These are phyloP conservation scores for Micrasema minimum DNA, from an alignment of 1,140 invertebrate species.

Conservation along the genomic window DNA sequence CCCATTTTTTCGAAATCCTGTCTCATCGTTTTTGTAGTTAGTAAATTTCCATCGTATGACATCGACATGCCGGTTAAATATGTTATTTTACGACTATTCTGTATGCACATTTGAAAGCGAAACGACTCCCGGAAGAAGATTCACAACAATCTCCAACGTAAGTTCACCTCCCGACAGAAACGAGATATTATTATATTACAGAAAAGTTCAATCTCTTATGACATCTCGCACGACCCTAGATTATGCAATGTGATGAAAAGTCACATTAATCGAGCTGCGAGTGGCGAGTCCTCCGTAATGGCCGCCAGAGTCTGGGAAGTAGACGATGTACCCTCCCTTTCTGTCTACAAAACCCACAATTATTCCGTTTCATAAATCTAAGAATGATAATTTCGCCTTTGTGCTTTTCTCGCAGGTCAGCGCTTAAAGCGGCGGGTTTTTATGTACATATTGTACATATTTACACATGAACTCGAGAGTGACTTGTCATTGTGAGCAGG, in stretches of 20 bases:
- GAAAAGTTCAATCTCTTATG: constrained; percentile 31
- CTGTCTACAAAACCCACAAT: neutral
- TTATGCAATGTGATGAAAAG: constrained; percentile 29
- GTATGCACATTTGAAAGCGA: too few species aligned
- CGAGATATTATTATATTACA: constrained; percentile 4
- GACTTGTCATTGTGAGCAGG: constrained; percentile 25
- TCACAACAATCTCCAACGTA: too few species aligned
- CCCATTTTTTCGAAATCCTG: too few species aligned
- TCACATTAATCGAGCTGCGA: constrained; percentile 27
- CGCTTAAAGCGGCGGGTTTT: neutral
- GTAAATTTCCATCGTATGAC: too few species aligned
- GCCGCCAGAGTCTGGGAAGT: constrained; percentile 8
- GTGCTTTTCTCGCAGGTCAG: too few species aligned
- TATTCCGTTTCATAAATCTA: constrained; percentile 9
- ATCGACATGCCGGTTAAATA: too few species aligned
- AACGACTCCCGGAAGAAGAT: too few species aligned
- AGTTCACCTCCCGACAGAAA: too few species aligned
- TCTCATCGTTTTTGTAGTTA: too few species aligned
- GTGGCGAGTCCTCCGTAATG: neutral
- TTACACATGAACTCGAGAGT: neutral
- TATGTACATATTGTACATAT: too few species aligned
- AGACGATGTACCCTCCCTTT: constrained; percentile 27
- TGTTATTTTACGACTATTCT: too few species aligned
- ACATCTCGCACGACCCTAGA: constrained; percentile 12
- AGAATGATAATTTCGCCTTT: neutral